Evolutionary conservation across 2,113 vertebrate species (phyloP).

Genomic region (Microtus oregoni): DNA sequence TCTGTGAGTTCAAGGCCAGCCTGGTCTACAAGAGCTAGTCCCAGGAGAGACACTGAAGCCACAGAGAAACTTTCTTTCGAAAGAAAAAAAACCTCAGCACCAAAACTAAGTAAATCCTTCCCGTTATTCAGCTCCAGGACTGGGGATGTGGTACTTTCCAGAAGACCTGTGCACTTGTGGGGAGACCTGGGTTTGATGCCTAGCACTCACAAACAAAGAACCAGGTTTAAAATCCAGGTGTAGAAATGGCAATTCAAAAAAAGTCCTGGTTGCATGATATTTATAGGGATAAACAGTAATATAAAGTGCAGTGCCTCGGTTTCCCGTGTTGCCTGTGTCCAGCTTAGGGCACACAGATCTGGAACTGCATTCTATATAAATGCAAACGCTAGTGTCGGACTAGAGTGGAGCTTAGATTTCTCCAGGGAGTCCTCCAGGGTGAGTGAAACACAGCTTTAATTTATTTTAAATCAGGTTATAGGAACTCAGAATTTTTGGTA

Average conservation of each 20-base stretch:
- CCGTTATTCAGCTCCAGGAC: neutral
- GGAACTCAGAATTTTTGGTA: constrained; percentile 76
- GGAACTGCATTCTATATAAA: neutral
- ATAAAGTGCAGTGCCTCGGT: neutral
- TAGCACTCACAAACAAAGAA: neutral
- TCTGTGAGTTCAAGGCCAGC: too few relatives aligned
- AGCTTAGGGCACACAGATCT: neutral
- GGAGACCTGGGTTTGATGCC: neutral
- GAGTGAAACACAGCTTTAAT: constrained; percentile 64
- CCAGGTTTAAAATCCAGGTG: neutral
- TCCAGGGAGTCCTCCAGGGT: constrained; percentile 32
- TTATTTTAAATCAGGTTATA: constrained; percentile 67
- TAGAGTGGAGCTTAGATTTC: neutral
- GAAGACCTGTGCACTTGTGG: neutral
- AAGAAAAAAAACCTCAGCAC: neutral
- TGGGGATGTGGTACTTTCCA: neutral
- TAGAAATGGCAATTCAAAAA: neutral
- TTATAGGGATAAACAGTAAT: neutral
- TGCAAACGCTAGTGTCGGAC: neutral
- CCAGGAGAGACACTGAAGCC: too few relatives aligned
- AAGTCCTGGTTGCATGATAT: too few relatives aligned
- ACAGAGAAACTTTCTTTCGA: too few relatives aligned
- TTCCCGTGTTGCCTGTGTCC: neutral
- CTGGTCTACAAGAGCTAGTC: too few relatives aligned
- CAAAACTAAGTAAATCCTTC: neutral